phyloP scores from a whole-genome alignment of 1,140 invertebrate species.

The Aleiodes sp. region DNA sequence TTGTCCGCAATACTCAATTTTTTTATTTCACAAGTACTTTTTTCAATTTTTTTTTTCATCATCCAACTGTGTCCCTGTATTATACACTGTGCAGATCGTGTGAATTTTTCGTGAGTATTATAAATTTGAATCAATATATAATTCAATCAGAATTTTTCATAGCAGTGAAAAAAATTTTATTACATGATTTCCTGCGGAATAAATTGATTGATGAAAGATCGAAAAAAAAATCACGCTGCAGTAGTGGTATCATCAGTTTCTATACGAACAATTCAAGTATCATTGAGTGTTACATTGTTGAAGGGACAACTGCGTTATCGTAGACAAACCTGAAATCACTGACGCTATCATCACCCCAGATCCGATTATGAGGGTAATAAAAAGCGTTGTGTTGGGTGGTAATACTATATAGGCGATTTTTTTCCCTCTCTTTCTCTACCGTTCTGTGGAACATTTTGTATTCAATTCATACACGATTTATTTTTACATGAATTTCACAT shows the following conservation, averaged over 20 bases:
- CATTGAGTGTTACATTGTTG: slow-evolving; percentile 56
- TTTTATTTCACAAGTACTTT: not conserved
- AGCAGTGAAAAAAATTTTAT: not conserved
- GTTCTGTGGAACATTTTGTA: not conserved
- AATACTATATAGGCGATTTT: slow-evolving; percentile 11
- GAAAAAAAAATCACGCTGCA: no score
- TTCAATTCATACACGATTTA: slow-evolving; percentile 7
- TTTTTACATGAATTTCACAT: not conserved
- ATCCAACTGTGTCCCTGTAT: not conserved
- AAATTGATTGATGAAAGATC: no score
- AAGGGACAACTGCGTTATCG: slow-evolving; percentile 58
- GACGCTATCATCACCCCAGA: slow-evolving; percentile 54
- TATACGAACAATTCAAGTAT: slow-evolving; percentile 54
- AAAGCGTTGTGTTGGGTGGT: slow-evolving; percentile 43
- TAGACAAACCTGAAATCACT: slow-evolving; percentile 64
- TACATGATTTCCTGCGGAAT: no score
- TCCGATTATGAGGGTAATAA: slow-evolving; percentile 62
- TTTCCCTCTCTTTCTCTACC: not conserved
- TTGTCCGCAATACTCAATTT: slow-evolving; percentile 2
- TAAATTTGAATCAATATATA: not conserved
- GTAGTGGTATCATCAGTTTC: slow-evolving; percentile 53
- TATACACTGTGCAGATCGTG: not conserved
- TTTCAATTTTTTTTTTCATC: not conserved
- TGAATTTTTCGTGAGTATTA: slow-evolving; percentile 2
- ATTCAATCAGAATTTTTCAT: not conserved